Evolutionary conservation across 2,113 vertebrate genomes (phyloP).

Genomic region (Prionailurus viverrinus): DNA sequence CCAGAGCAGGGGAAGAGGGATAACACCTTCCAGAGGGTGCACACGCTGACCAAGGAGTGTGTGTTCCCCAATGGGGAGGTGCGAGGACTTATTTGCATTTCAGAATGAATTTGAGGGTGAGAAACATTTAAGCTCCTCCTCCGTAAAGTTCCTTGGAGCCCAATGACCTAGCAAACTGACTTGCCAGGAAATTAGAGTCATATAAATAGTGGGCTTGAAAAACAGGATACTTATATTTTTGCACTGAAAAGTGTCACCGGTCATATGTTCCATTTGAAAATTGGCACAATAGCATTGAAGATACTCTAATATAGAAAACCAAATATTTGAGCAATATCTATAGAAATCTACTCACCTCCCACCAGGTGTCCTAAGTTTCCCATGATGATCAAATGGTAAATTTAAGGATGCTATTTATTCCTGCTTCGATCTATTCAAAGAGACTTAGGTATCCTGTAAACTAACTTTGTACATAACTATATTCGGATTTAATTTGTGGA

Average conservation of each 20-base stretch:
- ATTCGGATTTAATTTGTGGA: constrained; percentile 66
- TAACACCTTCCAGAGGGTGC: background rate
- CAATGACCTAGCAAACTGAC: background rate
- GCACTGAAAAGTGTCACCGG: background rate
- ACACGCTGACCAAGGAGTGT: background rate
- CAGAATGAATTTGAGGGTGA: constrained; percentile 25
- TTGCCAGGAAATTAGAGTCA: background rate
- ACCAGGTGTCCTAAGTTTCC: constrained; percentile 56
- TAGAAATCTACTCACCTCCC: background rate
- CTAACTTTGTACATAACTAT: constrained; percentile 84
- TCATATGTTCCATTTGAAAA: constrained; percentile 60
- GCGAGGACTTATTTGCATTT: constrained; percentile 47
- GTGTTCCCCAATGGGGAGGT: background rate
- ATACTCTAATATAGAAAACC: constrained; percentile 16
- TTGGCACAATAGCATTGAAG: background rate
- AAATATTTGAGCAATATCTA: constrained; percentile 31
- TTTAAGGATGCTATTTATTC: constrained; percentile 70
- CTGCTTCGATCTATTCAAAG: constrained; percentile 55
- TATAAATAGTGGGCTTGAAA: background rate
- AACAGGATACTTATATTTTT: constrained; percentile 15
- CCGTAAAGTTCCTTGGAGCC: rapidly evolving
- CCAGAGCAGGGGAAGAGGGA: background rate
- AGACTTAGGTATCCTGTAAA: constrained; percentile 75
- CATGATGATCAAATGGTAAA: constrained; percentile 47
- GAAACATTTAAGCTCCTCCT: background rate